Conservation (phyloP, 2,113 vertebrate species). For the Carettochelys insculpta region DNA sequence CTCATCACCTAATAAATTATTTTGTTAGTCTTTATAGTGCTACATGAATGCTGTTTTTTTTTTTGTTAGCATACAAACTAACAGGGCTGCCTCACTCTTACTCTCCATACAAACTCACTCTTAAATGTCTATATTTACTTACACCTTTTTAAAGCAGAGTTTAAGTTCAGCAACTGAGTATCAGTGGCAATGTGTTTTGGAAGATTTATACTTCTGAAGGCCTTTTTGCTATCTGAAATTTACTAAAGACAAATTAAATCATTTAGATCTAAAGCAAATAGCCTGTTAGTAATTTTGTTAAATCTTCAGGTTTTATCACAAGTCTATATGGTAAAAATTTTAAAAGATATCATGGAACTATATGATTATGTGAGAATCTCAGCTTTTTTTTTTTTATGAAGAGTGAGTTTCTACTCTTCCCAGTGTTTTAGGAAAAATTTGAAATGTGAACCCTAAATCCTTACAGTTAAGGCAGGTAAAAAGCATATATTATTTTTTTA, state of each 20-base stretch:
- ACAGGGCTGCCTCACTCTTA: no score
- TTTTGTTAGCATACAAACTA: no score
- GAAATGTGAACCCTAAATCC: neutral
- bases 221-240: neutral
- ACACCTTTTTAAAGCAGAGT: slow-evolving; percentile 6
- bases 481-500: neutral
- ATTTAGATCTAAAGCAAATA: neutral
- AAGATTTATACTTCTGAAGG: neutral
- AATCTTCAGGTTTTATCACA: neutral
- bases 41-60: no score
- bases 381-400: neutral
- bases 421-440: neutral
- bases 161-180: slow-evolving; percentile 27
- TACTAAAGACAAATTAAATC: neutral
- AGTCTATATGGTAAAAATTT: no score
- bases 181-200: neutral
- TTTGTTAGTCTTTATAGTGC: no score
- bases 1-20: no score
- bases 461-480: neutral
- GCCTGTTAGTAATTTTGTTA: neutral
- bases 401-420: neutral
- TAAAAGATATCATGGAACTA: neutral
- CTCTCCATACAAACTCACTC: slow-evolving; percentile 45
- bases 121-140: slow-evolving; percentile 44
- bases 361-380: neutral